These are phyloP conservation scores for Dermatemys mawii DNA, from an alignment of 2,113 vertebrate species.

Conservation along the genomic window DNA sequence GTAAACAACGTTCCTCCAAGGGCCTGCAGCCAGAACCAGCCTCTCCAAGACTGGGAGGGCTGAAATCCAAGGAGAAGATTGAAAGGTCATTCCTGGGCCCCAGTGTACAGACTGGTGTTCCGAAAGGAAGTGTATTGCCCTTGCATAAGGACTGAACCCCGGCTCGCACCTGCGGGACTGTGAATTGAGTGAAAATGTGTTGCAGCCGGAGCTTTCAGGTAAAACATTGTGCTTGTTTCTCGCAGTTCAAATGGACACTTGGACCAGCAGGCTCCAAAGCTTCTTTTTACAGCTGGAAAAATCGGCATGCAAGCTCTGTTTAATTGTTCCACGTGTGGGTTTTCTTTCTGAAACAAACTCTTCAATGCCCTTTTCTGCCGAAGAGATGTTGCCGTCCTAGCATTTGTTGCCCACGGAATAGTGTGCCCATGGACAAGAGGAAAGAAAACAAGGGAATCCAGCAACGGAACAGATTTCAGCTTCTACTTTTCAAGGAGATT, in stretches of 20 bases:
- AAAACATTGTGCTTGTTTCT: background rate
- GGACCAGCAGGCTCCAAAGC: background rate
- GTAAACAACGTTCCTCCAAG: background rate
- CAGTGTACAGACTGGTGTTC: background rate
- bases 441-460: background rate
- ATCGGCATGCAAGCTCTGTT: background rate
- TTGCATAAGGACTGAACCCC: background rate
- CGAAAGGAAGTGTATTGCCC: background rate
- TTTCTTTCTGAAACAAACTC: background rate
- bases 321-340: background rate
- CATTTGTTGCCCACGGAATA: background rate
- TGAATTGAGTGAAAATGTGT: background rate
- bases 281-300: background rate
- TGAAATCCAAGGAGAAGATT: background rate
- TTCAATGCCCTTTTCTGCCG: background rate
- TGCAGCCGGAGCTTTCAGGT: background rate
- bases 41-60: background rate
- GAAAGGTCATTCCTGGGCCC: background rate
- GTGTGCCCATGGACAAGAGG: no score
- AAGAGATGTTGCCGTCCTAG: background rate
- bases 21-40: background rate
- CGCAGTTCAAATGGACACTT: background rate
- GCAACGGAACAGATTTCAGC: background rate
- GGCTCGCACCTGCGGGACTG: background rate
- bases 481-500: background rate